Conservation (phyloP, 2,797 vertebrate species). For the Peromyscus attwateri region DNA sequence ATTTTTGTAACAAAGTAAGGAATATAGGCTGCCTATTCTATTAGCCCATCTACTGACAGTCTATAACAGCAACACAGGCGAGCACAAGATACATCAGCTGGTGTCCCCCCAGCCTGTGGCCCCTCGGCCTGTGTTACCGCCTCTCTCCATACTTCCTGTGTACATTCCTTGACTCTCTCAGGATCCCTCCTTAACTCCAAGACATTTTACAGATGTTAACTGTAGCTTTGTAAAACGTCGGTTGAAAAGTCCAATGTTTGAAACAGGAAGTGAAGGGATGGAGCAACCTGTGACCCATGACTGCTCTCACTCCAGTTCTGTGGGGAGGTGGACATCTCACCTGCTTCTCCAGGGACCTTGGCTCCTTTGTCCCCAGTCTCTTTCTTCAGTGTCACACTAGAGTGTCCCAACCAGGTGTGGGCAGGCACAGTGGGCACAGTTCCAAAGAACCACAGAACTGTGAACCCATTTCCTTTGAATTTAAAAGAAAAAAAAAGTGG, state of each 20-base stretch:
- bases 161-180: not conserved
- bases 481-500: not conserved
- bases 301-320: not conserved
- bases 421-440: fast-evolving
- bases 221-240: not conserved
- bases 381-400: fast-evolving
- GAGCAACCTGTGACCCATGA: fast-evolving
- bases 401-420: fast-evolving
- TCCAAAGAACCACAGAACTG: fast-evolving
- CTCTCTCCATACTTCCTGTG: too few species aligned
- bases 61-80: too few species aligned
- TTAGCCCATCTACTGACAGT: too few species aligned
- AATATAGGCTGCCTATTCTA: too few species aligned
- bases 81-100: too few species aligned
- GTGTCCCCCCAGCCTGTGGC: too few species aligned
- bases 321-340: fast-evolving
- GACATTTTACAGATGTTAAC: fast-evolving
- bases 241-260: not conserved
- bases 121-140: too few species aligned
- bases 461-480: not conserved
- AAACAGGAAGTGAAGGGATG: not conserved
- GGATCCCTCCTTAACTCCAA: not conserved
- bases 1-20: too few species aligned
- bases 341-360: fast-evolving
- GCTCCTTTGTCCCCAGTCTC: not conserved